A percentile compares a stretch with the other conserved stretches of the same genome.
Evolutionary conservation across 2,888 invertebrate species (phyloP).

Genomic region (Drosophila longiperda): DNA sequence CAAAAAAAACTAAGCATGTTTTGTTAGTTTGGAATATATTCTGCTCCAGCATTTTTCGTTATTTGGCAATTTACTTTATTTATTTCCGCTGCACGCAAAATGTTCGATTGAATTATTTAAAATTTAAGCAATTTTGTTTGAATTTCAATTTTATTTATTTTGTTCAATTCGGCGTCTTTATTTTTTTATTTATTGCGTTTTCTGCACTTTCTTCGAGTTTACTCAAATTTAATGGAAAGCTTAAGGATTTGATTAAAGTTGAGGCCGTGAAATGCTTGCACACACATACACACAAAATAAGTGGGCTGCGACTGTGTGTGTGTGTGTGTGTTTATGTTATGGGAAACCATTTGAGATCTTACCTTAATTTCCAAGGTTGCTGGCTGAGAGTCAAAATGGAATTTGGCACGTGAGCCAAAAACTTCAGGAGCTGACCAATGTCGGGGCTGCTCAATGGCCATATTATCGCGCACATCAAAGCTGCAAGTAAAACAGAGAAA

Average conservation of each 20-base stretch:
- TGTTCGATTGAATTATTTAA: constrained; percentile 9
- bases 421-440: constrained; percentile 95
- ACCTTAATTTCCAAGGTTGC: constrained; percentile 91
- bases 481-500: constrained; percentile 85
- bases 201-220: constrained; percentile 3
- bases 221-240: constrained; percentile 27
- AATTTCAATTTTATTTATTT: constrained; percentile 2
- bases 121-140: constrained; percentile 7
- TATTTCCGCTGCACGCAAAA: background rate
- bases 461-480: constrained; percentile 94
- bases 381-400: constrained; percentile 91
- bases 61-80: background rate
- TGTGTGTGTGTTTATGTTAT: background rate
- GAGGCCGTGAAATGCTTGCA: background rate
- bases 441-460: constrained; percentile 89
- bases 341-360: constrained; percentile 45
- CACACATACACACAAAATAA: background rate
- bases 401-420: constrained; percentile 94
- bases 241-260: constrained; percentile 35
- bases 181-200: background rate
- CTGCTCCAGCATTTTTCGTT: background rate
- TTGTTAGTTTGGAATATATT: background rate
- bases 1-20: background rate
- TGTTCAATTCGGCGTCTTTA: background rate
- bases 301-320: background rate